Evolutionary conservation across 2,888 invertebrate genomes (phyloP), one percentile per base, ranked within the genome.

Genomic region (Lamproptera curius): DNA sequence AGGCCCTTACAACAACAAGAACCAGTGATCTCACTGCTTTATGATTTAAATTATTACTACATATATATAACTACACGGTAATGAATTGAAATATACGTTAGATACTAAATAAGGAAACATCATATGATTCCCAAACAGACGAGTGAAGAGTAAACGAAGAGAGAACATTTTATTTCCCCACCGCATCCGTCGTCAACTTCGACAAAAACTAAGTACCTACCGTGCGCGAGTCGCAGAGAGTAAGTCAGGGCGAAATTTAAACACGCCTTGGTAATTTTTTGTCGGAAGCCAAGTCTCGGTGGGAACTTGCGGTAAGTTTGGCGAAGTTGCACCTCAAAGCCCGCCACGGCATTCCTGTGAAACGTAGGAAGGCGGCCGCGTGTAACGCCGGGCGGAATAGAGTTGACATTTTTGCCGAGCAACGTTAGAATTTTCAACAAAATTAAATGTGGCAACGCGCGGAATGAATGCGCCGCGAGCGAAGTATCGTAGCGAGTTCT

Each of bases 401-500:
- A 85, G 84, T 87, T 87, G 86, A 86, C 87, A 87, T 87, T 87
- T 87, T 87, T 87, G 87, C 78, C 84, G 84, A 84, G 87, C 86
- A 83, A 82, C 80, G 81, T 77, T 75, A 76, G 85, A 87, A 85
- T 87, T n/a, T 87, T 86, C 87, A 83, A 72, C 80, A 66, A 88
- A 88, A 88, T 88, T 87, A 87, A 87, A 88, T 85, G 86, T 87
- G 87, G 84, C 87, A 83, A 74, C 80, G 82, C 79, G 78, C 73
- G 79, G 75, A 86, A 84, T 84, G 83, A 82, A 81, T 82, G 80
- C 85, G 81, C 84, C 82, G 78, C 71, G 73, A 73, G 73, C 58
- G 62, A 73, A 76, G 74, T 78, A 76, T 71, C 70, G 73, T 72
- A 66, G 58, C 46, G 61, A 67, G 65, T 68, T 72, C 62, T 66